A percentile compares a stretch with the other conserved stretches of the same genome.
These are phyloP conservation scores for Aphodius granarius DNA, from an alignment of 2,888 invertebrate species.

Conservation along the genomic window DNA sequence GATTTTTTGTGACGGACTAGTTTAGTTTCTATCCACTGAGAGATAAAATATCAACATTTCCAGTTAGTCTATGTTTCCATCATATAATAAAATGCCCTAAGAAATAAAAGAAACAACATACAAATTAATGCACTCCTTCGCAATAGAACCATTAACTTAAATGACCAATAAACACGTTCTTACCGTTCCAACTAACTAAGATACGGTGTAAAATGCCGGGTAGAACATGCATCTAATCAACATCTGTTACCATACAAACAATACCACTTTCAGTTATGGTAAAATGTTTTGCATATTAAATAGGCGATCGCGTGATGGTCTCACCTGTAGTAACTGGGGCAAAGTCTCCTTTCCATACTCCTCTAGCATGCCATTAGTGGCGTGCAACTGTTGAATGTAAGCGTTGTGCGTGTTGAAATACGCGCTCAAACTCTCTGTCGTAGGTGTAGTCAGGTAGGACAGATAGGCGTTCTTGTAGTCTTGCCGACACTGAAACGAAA, in stretches of 20 bases:
- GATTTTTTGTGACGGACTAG: too few species aligned
- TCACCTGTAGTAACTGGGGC: conserved; percentile 81
- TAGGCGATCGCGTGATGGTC: conserved; percentile 20
- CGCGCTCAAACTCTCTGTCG: conserved; percentile 68
- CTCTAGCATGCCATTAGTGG: conserved; percentile 91
- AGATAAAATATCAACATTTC: too few species aligned
- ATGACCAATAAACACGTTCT: neutral
- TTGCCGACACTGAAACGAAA: conserved; percentile 72
- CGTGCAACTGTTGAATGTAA: conserved; percentile 89
- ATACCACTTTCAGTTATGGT: neutral
- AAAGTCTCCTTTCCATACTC: conserved; percentile 84
- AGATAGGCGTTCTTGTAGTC: conserved; percentile 87
- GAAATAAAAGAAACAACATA: neutral
- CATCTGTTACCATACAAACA: neutral
- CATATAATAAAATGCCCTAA: too few species aligned
- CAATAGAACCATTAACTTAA: neutral
- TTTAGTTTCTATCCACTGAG: too few species aligned
- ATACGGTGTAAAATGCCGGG: neutral
- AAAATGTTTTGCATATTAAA: neutral
- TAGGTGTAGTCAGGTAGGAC: conserved; percentile 73
- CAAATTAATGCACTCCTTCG: neutral
- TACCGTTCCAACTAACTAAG: neutral
- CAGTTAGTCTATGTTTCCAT: too few species aligned
- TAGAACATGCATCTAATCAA: neutral
- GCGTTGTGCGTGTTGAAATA: conserved; percentile 93